A percentile compares a stretch with the other conserved stretches of the same genome.
Conservation (phyloP, 2,113 vertebrate species). For the Corythoichthys haematopterus region DNA sequence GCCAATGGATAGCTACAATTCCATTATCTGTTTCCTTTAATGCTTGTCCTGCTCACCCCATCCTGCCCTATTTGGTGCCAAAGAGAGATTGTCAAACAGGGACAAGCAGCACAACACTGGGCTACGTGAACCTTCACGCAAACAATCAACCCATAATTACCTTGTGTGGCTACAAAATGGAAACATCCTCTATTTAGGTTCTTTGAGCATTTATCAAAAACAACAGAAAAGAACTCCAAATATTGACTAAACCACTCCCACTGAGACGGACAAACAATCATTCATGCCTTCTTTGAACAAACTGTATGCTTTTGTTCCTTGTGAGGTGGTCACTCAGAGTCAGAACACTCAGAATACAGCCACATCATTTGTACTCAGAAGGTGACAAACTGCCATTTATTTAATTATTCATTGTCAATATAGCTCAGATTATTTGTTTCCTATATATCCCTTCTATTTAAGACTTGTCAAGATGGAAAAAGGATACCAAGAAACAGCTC, state of each 20-base stretch:
- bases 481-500: conserved; percentile 36
- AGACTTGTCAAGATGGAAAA: conserved; percentile 52
- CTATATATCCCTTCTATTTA: conserved; percentile 6
- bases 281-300: not conserved
- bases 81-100: too few species aligned
- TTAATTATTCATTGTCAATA: not conserved
- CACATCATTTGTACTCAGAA: not conserved
- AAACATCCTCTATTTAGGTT: too few species aligned
- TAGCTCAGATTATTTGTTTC: not conserved
- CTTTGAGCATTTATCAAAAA: not conserved
- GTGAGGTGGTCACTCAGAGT: not conserved
- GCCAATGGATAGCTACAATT: not conserved
- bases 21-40: not conserved
- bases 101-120: too few species aligned
- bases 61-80: not conserved
- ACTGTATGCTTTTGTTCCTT: not conserved
- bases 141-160: not conserved
- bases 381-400: not conserved
- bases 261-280: not conserved
- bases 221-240: not conserved
- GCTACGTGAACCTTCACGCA: not conserved
- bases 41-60: not conserved
- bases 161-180: not conserved
- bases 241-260: not conserved
- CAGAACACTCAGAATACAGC: not conserved